Evolutionary conservation across 2,113 vertebrate species (phyloP).

Genomic region (Osmerus mordax): DNA sequence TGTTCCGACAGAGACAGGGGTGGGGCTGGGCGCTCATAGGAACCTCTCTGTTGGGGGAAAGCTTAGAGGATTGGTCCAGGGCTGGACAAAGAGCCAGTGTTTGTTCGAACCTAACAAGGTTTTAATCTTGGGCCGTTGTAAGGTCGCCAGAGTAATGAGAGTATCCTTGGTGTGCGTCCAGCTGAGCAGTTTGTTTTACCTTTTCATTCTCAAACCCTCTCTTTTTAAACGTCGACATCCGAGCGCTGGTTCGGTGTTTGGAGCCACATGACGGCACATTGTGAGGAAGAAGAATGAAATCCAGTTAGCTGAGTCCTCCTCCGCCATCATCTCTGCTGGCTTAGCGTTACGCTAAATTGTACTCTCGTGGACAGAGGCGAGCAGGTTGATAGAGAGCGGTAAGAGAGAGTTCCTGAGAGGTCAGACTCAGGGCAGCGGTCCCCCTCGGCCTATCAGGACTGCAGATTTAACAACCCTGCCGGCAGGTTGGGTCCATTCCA

Average conservation of each 20-base stretch:
- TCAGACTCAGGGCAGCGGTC: slow-evolving; percentile 15
- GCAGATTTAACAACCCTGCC: slow-evolving; percentile 33
- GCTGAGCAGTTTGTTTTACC: slow-evolving; percentile 3
- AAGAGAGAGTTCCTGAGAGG: background rate
- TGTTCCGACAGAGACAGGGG: slow-evolving; percentile 1
- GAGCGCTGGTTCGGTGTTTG: background rate
- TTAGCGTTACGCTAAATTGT: no score
- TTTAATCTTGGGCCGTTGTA: slow-evolving; percentile 12
- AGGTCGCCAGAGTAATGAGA: slow-evolving; percentile 2
- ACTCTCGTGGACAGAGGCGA: background rate
- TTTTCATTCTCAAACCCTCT: slow-evolving; percentile 30
- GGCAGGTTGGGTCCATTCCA: slow-evolving; percentile 42
- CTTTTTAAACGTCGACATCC: no score
- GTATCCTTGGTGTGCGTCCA: slow-evolving; percentile 5
- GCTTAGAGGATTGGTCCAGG: background rate
- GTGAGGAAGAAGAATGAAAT: background rate
- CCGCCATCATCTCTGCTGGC: background rate
- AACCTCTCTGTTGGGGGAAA: background rate
- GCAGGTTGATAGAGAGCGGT: background rate
- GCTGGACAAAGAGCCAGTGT: slow-evolving; percentile 1
- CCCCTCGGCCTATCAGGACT: slow-evolving; percentile 29
- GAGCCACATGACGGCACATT: slow-evolving; percentile 19
- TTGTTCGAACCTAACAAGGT: slow-evolving; percentile 18
- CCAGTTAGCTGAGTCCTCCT: background rate
- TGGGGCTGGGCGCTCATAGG: background rate